phyloP scores from a whole-genome alignment of 2,797 vertebrate genomes.

The Muraenolepis orangiensis region DNA sequence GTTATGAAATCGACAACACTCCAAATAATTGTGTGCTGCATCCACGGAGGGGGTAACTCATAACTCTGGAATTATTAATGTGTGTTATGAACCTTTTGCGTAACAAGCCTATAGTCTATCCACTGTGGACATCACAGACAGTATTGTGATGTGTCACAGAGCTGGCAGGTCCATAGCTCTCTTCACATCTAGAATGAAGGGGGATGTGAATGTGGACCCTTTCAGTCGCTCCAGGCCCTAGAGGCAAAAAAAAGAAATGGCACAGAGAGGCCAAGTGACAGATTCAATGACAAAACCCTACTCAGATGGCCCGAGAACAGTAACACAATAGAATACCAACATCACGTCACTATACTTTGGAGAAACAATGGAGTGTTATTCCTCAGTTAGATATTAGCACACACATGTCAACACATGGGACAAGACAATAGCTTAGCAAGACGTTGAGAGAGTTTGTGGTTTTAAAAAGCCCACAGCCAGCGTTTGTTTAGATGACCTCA shows the following conservation, averaged over 20 bases:
- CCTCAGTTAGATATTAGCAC: neutral
- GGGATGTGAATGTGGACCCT: slow-evolving; percentile 71
- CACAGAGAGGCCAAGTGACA: neutral
- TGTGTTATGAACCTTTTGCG: neutral
- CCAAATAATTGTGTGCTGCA: neutral
- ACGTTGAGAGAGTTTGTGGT: neutral
- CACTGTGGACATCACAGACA: neutral
- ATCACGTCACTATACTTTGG: neutral
- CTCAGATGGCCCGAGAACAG: neutral
- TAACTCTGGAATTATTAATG: neutral
- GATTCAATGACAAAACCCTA: neutral
- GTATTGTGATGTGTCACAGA: slow-evolving; percentile 3
- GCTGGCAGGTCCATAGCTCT: slow-evolving; percentile 44
- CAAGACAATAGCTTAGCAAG: neutral
- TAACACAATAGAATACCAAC: neutral
- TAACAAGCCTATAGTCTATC: neutral
- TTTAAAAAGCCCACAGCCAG: neutral
- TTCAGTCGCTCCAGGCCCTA: slow-evolving; percentile 83
- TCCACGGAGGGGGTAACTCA: neutral
- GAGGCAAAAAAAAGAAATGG: neutral
- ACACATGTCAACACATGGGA: neutral
- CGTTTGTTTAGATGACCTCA: slow-evolving; percentile 59
- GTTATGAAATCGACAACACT: neutral
- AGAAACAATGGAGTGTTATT: neutral
- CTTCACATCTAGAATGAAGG: slow-evolving; percentile 75